Conservation (phyloP, 2,113 vertebrate species). For the Oryzias javanicus region DNA sequence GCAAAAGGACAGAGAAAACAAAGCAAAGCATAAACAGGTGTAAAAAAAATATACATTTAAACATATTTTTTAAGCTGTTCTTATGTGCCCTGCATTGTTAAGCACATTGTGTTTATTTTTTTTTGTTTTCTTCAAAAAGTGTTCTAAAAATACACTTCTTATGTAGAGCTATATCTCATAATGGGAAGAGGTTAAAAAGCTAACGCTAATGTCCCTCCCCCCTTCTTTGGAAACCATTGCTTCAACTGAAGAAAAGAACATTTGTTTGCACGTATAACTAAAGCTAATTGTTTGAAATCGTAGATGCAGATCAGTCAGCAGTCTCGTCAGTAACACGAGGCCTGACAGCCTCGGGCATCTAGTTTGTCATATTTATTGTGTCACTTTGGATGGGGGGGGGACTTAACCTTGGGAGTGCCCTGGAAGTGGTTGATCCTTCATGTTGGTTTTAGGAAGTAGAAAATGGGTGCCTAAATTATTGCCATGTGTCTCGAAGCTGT, state of each 20-base stretch:
- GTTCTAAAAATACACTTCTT: too few species aligned
- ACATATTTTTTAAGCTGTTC: too few species aligned
- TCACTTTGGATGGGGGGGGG: slow-evolving; percentile 62
- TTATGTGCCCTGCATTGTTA: too few species aligned
- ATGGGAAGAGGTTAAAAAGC: too few species aligned
- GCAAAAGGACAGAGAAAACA: too few species aligned
- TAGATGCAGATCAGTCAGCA: slow-evolving; percentile 50
- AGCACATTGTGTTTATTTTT: too few species aligned
- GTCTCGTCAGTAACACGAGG: slow-evolving; percentile 48
- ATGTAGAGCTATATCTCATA: too few species aligned
- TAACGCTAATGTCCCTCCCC: too few species aligned
- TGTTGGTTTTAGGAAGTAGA: slow-evolving; percentile 80
- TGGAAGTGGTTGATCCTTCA: slow-evolving; percentile 74
- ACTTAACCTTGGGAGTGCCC: slow-evolving; percentile 76
- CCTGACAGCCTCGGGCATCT: slow-evolving; percentile 44
- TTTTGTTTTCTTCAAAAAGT: too few species aligned
- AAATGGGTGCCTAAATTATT: slow-evolving; percentile 83
- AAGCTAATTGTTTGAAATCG: slow-evolving; percentile 47
- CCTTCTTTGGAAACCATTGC: too few species aligned
- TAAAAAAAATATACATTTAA: too few species aligned
- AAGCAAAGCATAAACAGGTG: too few species aligned
- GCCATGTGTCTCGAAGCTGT: slow-evolving; percentile 81
- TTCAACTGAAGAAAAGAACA: slow-evolving; percentile 26
- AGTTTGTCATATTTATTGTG: slow-evolving; percentile 73
- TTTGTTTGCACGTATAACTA: slow-evolving; percentile 27